phyloP scores from a whole-genome alignment of 2,113 vertebrate species.

The Oryzias javanicus region DNA sequence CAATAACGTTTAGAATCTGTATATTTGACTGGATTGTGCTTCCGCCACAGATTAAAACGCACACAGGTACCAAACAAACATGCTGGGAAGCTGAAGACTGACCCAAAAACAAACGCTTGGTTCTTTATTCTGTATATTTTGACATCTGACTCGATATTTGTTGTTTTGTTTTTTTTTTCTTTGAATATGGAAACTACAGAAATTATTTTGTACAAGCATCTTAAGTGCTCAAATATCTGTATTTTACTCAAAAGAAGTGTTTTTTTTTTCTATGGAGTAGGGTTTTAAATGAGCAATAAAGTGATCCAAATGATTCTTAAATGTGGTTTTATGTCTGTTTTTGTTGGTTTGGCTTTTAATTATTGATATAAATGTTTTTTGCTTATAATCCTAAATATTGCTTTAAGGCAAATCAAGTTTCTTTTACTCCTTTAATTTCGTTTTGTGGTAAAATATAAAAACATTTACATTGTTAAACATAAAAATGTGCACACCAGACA shows the following conservation, averaged over 20 bases:
- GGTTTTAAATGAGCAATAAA: slow-evolving; percentile 59
- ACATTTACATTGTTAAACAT: too few relatives aligned
- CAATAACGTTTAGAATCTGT: slow-evolving; percentile 6
- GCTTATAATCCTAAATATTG: too few relatives aligned
- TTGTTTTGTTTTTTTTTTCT: slow-evolving; percentile 21
- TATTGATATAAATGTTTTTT: not conserved
- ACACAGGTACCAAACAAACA: slow-evolving; percentile 12
- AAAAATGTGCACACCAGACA: too few relatives aligned
- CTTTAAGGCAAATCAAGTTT: too few relatives aligned
- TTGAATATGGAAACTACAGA: slow-evolving; percentile 18
- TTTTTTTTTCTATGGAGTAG: slow-evolving; percentile 33
- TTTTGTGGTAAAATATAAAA: too few relatives aligned
- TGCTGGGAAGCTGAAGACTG: slow-evolving; percentile 35
- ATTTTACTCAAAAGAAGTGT: slow-evolving; percentile 31
- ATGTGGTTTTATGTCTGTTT: not conserved
- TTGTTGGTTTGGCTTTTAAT: not conserved
- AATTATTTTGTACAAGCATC: slow-evolving; percentile 52
- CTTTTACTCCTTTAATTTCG: too few relatives aligned
- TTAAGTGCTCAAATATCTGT: slow-evolving; percentile 23
- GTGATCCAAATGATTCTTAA: slow-evolving; percentile 48
- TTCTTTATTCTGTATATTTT: slow-evolving; percentile 44
- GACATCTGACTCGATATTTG: slow-evolving; percentile 27
- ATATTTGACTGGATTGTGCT: slow-evolving; percentile 12
- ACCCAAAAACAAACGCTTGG: slow-evolving; percentile 2
- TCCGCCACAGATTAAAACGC: slow-evolving; percentile 4